Evolutionary conservation across 2,888 invertebrate species (phyloP).

Genomic region (Microchrysa polita): DNA sequence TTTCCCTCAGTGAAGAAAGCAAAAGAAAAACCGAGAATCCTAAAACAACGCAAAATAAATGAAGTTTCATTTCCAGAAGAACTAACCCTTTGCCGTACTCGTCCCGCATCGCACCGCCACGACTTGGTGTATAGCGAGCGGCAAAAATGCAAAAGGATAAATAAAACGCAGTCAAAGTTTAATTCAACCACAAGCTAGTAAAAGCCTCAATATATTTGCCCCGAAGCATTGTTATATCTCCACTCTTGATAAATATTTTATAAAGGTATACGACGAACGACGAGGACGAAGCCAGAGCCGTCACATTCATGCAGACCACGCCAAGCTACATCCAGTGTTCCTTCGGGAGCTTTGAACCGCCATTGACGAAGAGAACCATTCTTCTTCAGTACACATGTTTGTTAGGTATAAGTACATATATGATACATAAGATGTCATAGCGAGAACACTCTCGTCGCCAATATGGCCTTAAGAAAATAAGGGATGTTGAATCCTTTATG

Average conservation of each 20-base stretch:
- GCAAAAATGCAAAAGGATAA: neutral
- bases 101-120: too few relatives aligned
- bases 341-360: neutral
- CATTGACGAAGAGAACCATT: slow-evolving; percentile 13
- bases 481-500: slow-evolving; percentile 38
- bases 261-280: too few relatives aligned
- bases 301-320: neutral
- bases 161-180: slow-evolving; percentile 18
- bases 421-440: slow-evolving; percentile 17
- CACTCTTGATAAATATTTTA: slow-evolving; percentile 10
- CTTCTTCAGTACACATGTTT: neutral
- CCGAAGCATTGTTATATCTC: slow-evolving; percentile 23
- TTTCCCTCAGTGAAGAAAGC: neutral
- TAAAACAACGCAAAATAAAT: neutral
- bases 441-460: slow-evolving; percentile 1
- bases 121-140: too few relatives aligned
- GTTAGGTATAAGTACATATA: too few relatives aligned
- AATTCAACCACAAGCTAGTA: neutral
- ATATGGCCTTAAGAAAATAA: slow-evolving; percentile 32
- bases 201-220: slow-evolving; percentile 21
- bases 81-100: too few relatives aligned
- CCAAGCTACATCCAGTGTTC: neutral
- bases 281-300: too few relatives aligned
- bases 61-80: slow-evolving; percentile 22
- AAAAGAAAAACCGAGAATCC: neutral